phyloP scores from a whole-genome alignment of 1,140 invertebrate genomes.

The Microplitis demolitor region DNA sequence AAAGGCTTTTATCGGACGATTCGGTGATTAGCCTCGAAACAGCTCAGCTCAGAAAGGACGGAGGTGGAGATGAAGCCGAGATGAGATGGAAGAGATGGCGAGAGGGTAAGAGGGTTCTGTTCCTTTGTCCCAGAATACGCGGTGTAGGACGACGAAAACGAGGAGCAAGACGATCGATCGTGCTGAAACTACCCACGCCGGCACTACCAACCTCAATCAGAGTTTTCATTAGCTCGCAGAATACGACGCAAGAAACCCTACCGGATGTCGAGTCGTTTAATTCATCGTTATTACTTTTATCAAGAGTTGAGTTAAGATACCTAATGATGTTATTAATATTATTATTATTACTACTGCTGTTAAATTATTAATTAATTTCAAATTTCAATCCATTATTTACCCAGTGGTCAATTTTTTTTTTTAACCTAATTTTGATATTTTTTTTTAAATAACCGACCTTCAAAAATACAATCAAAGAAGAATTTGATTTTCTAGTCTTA shows the following conservation, averaged over 20 bases:
- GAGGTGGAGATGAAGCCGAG: too few species aligned
- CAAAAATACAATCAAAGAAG: too few species aligned
- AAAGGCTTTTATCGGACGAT: slow-evolving; percentile 30
- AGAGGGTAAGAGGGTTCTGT: slow-evolving; percentile 6
- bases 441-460: too few species aligned
- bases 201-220: slow-evolving; percentile 42
- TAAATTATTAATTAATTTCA: neutral
- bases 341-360: neutral
- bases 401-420: too few species aligned
- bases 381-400: neutral
- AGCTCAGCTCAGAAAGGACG: slow-evolving; percentile 27
- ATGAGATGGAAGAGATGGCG: too few species aligned
- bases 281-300: slow-evolving; percentile 4
- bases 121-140: slow-evolving; percentile 32
- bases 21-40: slow-evolving; percentile 46
- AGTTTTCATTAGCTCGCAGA: slow-evolving; percentile 50
- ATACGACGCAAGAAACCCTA: slow-evolving; percentile 6
- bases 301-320: neutral
- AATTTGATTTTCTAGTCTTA: too few species aligned
- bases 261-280: slow-evolving; percentile 16
- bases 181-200: slow-evolving; percentile 17
- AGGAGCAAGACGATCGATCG: slow-evolving; percentile 37
- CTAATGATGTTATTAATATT: neutral
- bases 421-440: too few species aligned
- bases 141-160: slow-evolving; percentile 12